These are phyloP conservation scores for Cyanoderma ruficeps DNA, from an alignment of 2,113 vertebrate genomes.

Conservation along the genomic window DNA sequence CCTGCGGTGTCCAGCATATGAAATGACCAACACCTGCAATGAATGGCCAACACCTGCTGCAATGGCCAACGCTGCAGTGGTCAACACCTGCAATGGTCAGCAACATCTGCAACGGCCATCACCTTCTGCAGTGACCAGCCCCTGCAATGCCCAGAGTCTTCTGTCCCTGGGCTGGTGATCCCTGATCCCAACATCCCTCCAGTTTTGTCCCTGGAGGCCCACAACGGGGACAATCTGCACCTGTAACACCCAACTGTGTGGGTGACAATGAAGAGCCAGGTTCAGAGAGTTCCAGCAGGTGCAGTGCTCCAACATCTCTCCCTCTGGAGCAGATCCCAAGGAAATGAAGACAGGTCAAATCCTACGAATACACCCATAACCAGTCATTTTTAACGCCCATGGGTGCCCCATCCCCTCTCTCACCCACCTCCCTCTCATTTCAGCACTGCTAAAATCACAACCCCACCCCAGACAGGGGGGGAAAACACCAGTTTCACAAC, in stretches of 20 bases:
- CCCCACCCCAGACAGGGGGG: not conserved
- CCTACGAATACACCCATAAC: accelerated
- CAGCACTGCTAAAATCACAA: accelerated
- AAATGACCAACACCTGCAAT: not conserved
- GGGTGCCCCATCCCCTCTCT: not conserved
- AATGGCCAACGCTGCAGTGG: accelerated
- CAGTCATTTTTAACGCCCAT: accelerated
- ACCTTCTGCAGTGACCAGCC: accelerated
- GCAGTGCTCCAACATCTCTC: not conserved
- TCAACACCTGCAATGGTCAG: not conserved
- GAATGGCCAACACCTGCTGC: not conserved
- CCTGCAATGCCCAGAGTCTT: accelerated
- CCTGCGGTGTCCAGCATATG: not conserved
- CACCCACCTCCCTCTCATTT: not conserved
- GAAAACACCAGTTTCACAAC: accelerated
- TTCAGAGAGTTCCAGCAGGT: accelerated
- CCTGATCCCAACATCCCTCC: accelerated
- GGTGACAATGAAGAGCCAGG: not conserved
- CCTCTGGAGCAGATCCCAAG: not conserved
- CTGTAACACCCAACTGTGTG: accelerated
- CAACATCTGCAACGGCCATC: accelerated
- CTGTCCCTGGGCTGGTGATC: not conserved
- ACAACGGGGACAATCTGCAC: accelerated
- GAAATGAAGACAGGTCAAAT: accelerated
- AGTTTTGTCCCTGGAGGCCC: too few species aligned